phyloP scores from a whole-genome alignment of 2,888 invertebrate genomes.

The Heliconius ethilla region DNA sequence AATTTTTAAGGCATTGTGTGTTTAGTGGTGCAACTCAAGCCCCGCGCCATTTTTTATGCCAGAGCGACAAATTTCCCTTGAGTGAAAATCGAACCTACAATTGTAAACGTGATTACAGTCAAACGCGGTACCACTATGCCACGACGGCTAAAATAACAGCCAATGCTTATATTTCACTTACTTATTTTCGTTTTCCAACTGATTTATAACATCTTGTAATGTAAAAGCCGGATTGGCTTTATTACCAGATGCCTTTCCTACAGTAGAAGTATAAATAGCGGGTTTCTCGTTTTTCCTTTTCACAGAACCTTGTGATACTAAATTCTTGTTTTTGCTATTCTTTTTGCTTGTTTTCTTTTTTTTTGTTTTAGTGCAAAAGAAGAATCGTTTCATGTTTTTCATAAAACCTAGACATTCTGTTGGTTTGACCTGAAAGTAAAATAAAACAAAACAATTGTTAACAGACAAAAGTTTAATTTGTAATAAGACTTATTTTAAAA shows the following conservation, averaged over 20 bases:
- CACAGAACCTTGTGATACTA: slow-evolving; percentile 49
- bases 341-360: slow-evolving; percentile 60
- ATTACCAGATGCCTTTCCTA: slow-evolving; percentile 73
- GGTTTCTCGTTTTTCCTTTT: slow-evolving; percentile 58
- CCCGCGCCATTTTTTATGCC: too few species aligned
- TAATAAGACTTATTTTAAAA: too few species aligned
- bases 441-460: too few species aligned
- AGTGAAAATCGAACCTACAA: too few species aligned
- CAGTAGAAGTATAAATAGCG: slow-evolving; percentile 72
- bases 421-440: slow-evolving; percentile 59
- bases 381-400: slow-evolving; percentile 71
- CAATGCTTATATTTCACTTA: slow-evolving; percentile 50
- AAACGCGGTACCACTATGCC: neutral
- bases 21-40: too few species aligned
- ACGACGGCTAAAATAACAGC: neutral
- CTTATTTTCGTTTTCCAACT: slow-evolving; percentile 86
- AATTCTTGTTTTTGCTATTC: slow-evolving; percentile 51
- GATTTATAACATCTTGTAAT: slow-evolving; percentile 86
- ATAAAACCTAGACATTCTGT: slow-evolving; percentile 73
- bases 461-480: too few species aligned
- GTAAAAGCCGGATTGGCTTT: slow-evolving; percentile 81
- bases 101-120: too few species aligned
- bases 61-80: too few species aligned
- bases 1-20: too few species aligned
- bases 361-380: slow-evolving; percentile 75